Conservation (phyloP, 1,140 invertebrate species). For the Ptiloglossa arizonensis region DNA sequence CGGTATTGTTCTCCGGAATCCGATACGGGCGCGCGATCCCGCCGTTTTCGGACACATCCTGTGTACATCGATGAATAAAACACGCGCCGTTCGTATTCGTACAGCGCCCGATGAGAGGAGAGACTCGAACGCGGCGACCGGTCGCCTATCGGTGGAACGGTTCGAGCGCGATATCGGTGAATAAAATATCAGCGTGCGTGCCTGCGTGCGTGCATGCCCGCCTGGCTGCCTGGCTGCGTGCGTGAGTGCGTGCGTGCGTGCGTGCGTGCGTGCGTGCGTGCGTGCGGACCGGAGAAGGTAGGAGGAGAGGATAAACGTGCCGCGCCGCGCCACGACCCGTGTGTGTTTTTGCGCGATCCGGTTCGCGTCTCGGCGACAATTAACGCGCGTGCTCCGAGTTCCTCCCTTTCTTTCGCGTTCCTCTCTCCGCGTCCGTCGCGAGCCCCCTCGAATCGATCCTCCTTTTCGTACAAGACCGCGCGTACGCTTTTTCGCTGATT, state of each 20-base stretch:
- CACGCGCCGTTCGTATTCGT: conserved; percentile 24
- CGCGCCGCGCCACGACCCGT: conserved; percentile 34
- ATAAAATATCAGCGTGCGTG: conserved; percentile 75
- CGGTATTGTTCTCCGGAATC: background rate
- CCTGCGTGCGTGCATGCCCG: conserved; percentile 7
- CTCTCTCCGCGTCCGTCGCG: conserved; percentile 11
- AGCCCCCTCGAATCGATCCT: too few species aligned
- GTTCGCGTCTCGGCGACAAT: conserved; percentile 71
- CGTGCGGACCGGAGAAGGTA: background rate
- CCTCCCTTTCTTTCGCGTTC: background rate
- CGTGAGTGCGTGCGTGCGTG: too few species aligned
- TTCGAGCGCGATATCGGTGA: conserved; percentile 76
- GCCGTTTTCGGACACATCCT: conserved; percentile 27
- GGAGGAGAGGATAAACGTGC: conserved; percentile 4
- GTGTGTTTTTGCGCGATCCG: conserved; percentile 65
- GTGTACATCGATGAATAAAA: conserved; percentile 29
- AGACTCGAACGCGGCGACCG: conserved; percentile 14
- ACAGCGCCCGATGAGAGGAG: background rate
- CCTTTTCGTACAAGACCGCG: too few species aligned
- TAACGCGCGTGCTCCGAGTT: conserved; percentile 67
- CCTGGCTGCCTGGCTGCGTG: too few species aligned
- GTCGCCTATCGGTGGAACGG: conserved; percentile 69
- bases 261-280: conserved; percentile 37
- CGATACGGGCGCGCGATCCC: background rate
- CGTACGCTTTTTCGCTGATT: too few species aligned